Base-by-base conservation (phyloP, 2,888 invertebrate species). In the Eutolmus rufibarbis region DNA sequence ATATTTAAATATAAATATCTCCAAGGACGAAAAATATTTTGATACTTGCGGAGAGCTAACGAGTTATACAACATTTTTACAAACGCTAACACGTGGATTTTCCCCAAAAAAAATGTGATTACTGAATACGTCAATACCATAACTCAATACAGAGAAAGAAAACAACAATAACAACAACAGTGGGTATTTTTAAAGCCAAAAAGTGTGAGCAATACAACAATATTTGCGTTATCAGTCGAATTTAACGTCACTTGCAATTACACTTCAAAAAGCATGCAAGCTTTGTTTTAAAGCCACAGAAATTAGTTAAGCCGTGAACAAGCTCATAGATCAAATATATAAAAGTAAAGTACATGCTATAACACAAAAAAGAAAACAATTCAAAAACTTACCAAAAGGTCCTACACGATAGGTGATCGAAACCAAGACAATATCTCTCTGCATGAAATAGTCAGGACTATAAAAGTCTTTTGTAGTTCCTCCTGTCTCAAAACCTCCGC, bases 351-450 rank as follows among this genome's bases (percentile, higher is more conserved):
- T 66, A 5, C 66, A 66, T 23, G 66, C 66, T 66, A 23, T 8
- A 19, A 66, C 1, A 4, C 9, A 19, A 57, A 19, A 23, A n/a
- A n/a, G n/a, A n/a, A 56, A 3, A 23, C n/a, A 28, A 28, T 66
- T 16, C 23, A 66, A 23, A 66, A 16, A 40, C 89, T 87, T 88
- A 92, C 92, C 92, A 66, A 94, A 90, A 0, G 93, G 90, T 40
- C 94, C 94, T 74, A 94, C 89, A 1, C 94, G 92, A 89, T 94
- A 94, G 87, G 93, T 93, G 1, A 94, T 90, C 0, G 93, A 91
- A 0, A 94, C 93, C 0, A 94, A 81, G 7, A 94, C 91, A 23
- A 94, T 90, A 89, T 93, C 93, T 89, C 93, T 92, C 56, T 92
- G 91, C 90, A 94, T 91, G 1, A 94, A 91, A 88, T 92, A 93